Base-by-base conservation (phyloP, 2,888 invertebrate genomes). In the Clanis bilineata region DNA sequence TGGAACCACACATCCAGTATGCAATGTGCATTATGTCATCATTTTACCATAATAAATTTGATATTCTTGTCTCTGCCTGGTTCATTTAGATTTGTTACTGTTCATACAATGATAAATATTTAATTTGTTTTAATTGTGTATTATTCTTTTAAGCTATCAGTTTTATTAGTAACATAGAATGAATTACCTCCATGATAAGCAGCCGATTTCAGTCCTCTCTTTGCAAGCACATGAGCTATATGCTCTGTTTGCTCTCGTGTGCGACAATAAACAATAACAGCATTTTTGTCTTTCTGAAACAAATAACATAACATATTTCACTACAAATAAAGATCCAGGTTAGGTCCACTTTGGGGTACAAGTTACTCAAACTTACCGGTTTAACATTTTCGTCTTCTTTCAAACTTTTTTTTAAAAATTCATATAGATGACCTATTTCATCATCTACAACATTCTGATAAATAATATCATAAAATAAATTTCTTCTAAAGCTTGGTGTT, bases 241-340 rank as follows among this genome's bases (percentile, higher is more conserved):
- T 96, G 94, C 79, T 97, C 97, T 56, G 98, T 98, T 67, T 96
- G 95, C 71, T 98, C 98, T 64, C 99, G 93, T 0, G 98, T 98
- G 64, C 99, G 94, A 82, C 99, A 99, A 85, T 99, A 99, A 61
- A 99, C 95, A 71, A 99, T 99, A 3, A 97, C 98, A 85, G 97
- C 97, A 83, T 84, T 92, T 76, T 87, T 92, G 65, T 92, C 91
- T 82, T 86, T 91, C 91, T 92, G 80, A 68, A 89, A 90, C n/a
- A n/a, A n/a, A n/a, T n/a, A n/a, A n/a, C 32, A 67, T 58, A 12
- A 57, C 23, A 23, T 10, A 12, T 10, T 36, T 36, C 12, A 6
- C 2, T 36, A 36, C 2, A 41, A 41, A 38, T 38, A n/a, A n/a
- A n/a, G n/a, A n/a, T n/a, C n/a, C n/a, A n/a, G n/a, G n/a, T n/a